Base-by-base conservation (phyloP, 2,888 invertebrate genomes). In the Tiliacea citrago region DNA sequence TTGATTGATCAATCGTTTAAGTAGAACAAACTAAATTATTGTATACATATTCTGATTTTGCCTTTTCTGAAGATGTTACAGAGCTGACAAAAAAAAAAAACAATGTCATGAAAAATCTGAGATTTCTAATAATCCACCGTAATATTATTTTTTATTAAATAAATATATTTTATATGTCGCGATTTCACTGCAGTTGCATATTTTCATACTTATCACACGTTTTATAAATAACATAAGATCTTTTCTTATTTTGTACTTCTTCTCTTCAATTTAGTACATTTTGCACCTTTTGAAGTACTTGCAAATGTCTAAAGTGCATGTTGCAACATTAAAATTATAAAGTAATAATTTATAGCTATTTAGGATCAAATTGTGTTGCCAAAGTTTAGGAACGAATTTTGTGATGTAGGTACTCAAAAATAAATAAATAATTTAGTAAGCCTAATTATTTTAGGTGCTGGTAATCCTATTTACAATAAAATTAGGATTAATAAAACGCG, bases 91-190 rank as follows among this genome's bases (percentile, higher is more conserved):
- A 63, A 13, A 35, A 65, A 55, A n/a, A 24, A 35, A 61, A 61
- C 5, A 45, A 53, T 84, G 81, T 82, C 81, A 82, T 82, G 84
- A 47, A 12, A 55, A 63, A 55, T 63, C 68, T 80, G 83, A 85
- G 83, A 83, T 85, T 83, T 67, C 82, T 74, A 60, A 77, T 69
- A 72, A 74, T 71, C 58, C 62, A 72, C 49, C 45, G 35, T 71
- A 24, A 53, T 70, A 53, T 42, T 47, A 13, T 3, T 18, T 35
- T 55, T 67, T n/a, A 61, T 51, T 29, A 55, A 53, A 63, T 67
- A 79, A 47, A 63, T n/a, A 68, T 49, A 66, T 49, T 66, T 63
- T 69, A 61, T 69, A 51, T 61, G 45, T 82, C 76, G 5, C 57
- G 9, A 79, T 55, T 63, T 51, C 63, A 53, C 68, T 82, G 81